phyloP scores from a whole-genome alignment of 2,888 invertebrate species.

The Brachylomia viminalis region DNA sequence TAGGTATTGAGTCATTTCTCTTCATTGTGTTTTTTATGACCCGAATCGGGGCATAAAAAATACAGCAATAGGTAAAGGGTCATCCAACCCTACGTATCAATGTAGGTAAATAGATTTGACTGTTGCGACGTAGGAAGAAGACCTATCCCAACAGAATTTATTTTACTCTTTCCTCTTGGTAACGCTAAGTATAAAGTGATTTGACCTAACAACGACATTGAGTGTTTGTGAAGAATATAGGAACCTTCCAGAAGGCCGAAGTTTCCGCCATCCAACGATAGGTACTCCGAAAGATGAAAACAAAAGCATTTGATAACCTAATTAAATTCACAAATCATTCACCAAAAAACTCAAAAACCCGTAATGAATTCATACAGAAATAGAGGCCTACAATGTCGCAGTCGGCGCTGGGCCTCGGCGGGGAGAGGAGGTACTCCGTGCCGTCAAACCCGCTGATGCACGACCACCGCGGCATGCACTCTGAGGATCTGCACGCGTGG shows the following conservation, averaged over 20 bases:
- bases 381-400: constrained; percentile 80
- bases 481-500: constrained; percentile 98
- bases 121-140: background rate
- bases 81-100: no score
- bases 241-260: no score
- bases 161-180: background rate
- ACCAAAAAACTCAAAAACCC: constrained; percentile 35
- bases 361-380: constrained; percentile 46
- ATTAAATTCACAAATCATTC: background rate
- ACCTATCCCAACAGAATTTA: background rate
- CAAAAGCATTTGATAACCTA: no score
- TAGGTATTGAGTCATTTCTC: constrained; percentile 1
- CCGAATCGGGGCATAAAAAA: background rate
- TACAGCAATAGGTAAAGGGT: no score
- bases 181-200: background rate
- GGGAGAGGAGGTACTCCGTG: constrained; percentile 96
- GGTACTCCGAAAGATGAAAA: no score
- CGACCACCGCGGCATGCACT: constrained; percentile 95
- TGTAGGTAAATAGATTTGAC: background rate
- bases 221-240: background rate
- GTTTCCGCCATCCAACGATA: no score
- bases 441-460: constrained; percentile 94
- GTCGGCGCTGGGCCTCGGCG: constrained; percentile 89
- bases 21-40: constrained; percentile 1
- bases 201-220: background rate